Conservation (phyloP, 1,140 invertebrate genomes). For the Platorchestia sp. region DNA sequence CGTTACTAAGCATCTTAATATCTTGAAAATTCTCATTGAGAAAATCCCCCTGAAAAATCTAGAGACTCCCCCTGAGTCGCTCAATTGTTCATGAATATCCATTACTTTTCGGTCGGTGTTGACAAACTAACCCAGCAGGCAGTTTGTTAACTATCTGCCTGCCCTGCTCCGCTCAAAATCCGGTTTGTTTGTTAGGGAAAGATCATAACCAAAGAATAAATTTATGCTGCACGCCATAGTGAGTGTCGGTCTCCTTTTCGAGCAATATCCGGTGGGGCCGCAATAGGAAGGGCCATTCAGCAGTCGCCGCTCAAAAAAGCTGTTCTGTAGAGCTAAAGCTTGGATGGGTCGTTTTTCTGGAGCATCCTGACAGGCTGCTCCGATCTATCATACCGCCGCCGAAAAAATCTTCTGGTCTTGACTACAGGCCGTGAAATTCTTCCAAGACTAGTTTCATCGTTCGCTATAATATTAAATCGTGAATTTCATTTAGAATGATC, state of each 20-base stretch:
- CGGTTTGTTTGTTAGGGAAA: background rate
- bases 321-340: constrained; percentile 41
- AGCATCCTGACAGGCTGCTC: constrained; percentile 26
- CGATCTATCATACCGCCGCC: constrained; percentile 8
- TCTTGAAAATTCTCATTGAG: background rate
- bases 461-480: constrained; percentile 33
- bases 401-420: constrained; percentile 45
- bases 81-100: background rate
- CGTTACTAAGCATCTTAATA: background rate
- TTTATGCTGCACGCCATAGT: constrained; percentile 11
- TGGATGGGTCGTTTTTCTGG: constrained; percentile 41
- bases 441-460: constrained; percentile 30
- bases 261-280: background rate
- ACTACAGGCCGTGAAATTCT: constrained; percentile 43
- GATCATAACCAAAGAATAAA: background rate
- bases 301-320: constrained; percentile 23
- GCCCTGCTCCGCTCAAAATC: background rate
- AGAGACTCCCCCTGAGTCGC: background rate
- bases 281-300: constrained; percentile 7
- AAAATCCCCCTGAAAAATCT: background rate
- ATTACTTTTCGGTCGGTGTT: background rate
- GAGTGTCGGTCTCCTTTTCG: background rate
- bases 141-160: background rate
- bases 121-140: background rate
- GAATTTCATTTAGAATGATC: constrained; percentile 21